Percentiles rank a stretch among this genome's conserved stretches.
Conservation (phyloP, 1,140 invertebrate genomes). For the Uloborus diversus region DNA sequence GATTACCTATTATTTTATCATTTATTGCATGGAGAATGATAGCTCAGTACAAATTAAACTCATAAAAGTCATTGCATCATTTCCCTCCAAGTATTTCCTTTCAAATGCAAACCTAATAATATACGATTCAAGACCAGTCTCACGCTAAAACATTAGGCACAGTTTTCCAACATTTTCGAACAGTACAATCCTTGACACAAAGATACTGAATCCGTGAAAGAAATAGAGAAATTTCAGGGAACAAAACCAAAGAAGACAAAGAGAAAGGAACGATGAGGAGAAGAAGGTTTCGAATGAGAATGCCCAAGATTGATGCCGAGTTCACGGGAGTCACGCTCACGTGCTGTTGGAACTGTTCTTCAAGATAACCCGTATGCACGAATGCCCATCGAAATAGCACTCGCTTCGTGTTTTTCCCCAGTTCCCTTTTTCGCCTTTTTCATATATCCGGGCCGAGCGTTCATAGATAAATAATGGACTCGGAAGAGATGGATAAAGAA, state of each 20-base stretch:
- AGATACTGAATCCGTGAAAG: no score
- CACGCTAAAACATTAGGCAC: no score
- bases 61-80: no score
- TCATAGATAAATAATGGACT: conserved; percentile 53
- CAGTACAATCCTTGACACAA: no score
- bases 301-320: conserved; percentile 49
- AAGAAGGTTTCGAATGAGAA: background rate
- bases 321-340: conserved; percentile 32
- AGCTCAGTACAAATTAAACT: no score
- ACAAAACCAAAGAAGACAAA: background rate
- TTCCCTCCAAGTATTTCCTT: no score
- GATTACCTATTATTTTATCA: no score
- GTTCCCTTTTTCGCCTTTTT: conserved; percentile 7
- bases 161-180: no score
- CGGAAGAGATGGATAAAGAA: background rate
- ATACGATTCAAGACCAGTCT: no score
- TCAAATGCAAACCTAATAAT: no score
- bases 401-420: conserved; percentile 1
- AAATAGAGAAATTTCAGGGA: no score
- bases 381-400: conserved; percentile 42
- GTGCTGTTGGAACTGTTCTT: conserved; percentile 37
- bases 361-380: conserved; percentile 52
- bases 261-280: background rate
- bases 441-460: conserved; percentile 14
- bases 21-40: no score